A percentile compares a stretch with the other conserved stretches of the same genome.
These are phyloP conservation scores for Netelia melanura DNA, from an alignment of 2,888 invertebrate genomes.

Conservation along the genomic window DNA sequence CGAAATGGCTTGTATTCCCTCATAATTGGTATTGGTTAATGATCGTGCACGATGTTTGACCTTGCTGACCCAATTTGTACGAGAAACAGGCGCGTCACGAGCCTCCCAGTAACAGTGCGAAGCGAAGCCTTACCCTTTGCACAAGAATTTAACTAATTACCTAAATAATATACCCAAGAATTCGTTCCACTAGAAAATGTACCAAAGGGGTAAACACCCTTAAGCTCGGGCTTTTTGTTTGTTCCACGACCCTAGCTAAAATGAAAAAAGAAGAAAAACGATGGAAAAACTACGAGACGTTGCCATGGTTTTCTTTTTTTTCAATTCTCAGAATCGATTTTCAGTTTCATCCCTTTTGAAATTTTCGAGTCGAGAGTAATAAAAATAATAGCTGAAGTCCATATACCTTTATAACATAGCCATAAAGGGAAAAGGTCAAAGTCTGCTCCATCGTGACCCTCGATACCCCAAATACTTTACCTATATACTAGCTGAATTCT, in stretches of 20 bases:
- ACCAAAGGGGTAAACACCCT: too few species aligned
- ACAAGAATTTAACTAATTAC: too few species aligned
- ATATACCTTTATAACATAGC: not conserved
- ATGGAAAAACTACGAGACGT: too few species aligned
- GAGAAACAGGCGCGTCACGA: not conserved
- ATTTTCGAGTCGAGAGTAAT: not conserved
- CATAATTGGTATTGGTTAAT: slow-evolving; percentile 41
- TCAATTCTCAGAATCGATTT: not conserved
- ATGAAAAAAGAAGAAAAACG: too few species aligned
- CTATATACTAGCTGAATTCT: slow-evolving; percentile 6
- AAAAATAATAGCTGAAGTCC: not conserved
- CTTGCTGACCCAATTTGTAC: slow-evolving; percentile 42
- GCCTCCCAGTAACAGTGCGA: not conserved
- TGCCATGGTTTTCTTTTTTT: too few species aligned
- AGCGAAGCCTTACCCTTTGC: too few species aligned
- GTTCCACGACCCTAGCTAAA: too few species aligned
- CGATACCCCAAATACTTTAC: slow-evolving; percentile 3
- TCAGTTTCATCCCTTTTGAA: not conserved
- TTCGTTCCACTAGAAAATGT: too few species aligned
- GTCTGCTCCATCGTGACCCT: slow-evolving; percentile 1
- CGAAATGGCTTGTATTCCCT: slow-evolving; percentile 23
- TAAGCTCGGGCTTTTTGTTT: too few species aligned
- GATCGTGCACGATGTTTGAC: slow-evolving; percentile 30
- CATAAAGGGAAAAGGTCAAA: slow-evolving; percentile 18
- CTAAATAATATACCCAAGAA: too few species aligned